phyloP scores from a whole-genome alignment of 1,140 invertebrate genomes.

The Glossosoma conforme region DNA sequence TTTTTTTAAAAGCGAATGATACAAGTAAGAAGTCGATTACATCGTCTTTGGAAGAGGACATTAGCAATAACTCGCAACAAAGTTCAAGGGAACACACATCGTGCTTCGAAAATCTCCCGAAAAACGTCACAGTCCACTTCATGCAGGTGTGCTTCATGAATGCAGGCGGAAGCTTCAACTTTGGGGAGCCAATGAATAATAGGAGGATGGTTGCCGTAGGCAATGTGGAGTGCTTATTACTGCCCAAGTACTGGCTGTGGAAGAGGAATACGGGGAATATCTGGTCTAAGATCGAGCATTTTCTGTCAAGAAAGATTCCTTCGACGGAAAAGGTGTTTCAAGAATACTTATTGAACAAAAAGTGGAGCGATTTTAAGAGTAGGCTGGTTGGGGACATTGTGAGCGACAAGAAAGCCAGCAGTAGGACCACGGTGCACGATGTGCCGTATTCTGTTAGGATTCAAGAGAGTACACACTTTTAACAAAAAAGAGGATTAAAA shows the following conservation, averaged over 20 bases:
- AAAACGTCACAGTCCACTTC: conserved; percentile 41
- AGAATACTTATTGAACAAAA: conserved; percentile 48
- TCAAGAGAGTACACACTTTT: conserved; percentile 36
- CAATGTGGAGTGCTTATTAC: conserved; percentile 52
- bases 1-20: too few relatives aligned
- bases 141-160: conserved; percentile 49
- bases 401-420: conserved; percentile 42
- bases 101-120: conserved; percentile 15
- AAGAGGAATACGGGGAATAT: conserved; percentile 59
- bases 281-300: conserved; percentile 57
- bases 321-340: conserved; percentile 51
- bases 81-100: too few relatives aligned
- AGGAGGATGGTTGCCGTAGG: conserved; percentile 54
- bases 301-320: conserved; percentile 56
- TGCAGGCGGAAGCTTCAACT: conserved; percentile 45
- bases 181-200: conserved; percentile 57
- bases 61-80: too few relatives aligned
- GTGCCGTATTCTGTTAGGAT: conserved; percentile 60
- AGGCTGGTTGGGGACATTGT: conserved; percentile 48
- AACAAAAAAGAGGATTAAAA: background rate
- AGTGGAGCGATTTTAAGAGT: conserved; percentile 52
- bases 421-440: conserved; percentile 53
- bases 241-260: conserved; percentile 58
- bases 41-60: too few relatives aligned
- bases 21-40: too few relatives aligned